Percentiles rank a stretch among this genome's conserved stretches.
These are phyloP conservation scores for Aleiodes alternator DNA, from an alignment of 2,888 invertebrate species.

Conservation along the genomic window DNA sequence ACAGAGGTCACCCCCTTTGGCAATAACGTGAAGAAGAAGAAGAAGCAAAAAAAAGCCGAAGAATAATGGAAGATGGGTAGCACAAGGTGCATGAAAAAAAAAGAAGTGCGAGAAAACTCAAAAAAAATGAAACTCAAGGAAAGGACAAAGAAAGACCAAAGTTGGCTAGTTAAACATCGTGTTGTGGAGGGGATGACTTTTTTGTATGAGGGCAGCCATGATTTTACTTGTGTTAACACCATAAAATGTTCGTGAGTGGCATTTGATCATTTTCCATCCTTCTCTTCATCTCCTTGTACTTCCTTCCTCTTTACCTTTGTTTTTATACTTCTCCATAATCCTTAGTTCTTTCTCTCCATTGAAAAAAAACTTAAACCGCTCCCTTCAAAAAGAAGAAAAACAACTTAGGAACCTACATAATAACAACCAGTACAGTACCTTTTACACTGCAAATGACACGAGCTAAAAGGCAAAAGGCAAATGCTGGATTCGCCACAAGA, in stretches of 20 bases:
- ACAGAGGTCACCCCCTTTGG: constrained; percentile 5
- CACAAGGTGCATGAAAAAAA: neutral
- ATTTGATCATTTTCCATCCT: constrained; percentile 32
- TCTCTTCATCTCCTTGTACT: neutral
- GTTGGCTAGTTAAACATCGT: constrained; percentile 26
- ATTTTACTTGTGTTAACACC: constrained; percentile 42
- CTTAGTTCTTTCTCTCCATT: neutral
- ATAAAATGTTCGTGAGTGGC: constrained; percentile 40
- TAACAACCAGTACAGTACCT: constrained; percentile 22
- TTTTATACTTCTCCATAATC: neutral
- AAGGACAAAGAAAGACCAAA: neutral
- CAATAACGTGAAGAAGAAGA: too few relatives aligned
- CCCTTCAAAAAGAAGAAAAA: constrained; percentile 12
- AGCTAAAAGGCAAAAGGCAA: constrained; percentile 30
- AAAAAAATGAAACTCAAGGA: neutral
- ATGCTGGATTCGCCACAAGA: constrained; percentile 15
- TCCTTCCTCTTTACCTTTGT: neutral
- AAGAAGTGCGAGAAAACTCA: too few relatives aligned
- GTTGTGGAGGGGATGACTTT: constrained; percentile 10
- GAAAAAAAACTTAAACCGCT: constrained; percentile 16
- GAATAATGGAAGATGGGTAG: constrained; percentile 13
- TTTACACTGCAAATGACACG: constrained; percentile 30
- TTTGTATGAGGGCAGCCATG: neutral
- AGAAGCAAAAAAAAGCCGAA: neutral
- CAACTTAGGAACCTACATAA: neutral